Conservation (phyloP, 1,140 invertebrate species). For the Brachionus calyciflorus region DNA sequence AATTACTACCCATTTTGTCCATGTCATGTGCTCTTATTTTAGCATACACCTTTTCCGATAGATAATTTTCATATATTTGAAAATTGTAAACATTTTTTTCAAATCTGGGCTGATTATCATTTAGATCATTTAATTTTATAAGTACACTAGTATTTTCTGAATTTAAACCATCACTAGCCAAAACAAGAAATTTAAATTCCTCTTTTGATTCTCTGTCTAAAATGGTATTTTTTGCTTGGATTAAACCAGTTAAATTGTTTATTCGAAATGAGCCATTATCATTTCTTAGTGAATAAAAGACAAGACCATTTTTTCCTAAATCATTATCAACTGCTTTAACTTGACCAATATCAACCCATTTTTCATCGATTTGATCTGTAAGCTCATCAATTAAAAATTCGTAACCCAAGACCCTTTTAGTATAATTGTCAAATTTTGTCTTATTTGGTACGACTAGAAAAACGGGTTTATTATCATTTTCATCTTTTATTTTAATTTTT, state of each 20-base stretch:
- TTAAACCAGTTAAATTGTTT: neutral
- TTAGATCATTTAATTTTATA: slow-evolving; percentile 25
- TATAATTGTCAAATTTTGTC: neutral
- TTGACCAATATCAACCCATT: slow-evolving; percentile 17
- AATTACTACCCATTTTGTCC: neutral
- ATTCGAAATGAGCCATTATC: neutral
- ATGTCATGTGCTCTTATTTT: neutral
- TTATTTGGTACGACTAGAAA: neutral
- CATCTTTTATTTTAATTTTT: slow-evolving; percentile 12
- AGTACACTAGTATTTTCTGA: neutral
- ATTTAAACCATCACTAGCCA: neutral
- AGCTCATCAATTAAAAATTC: neutral
- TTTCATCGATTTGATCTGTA: neutral
- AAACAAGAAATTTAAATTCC: neutral
- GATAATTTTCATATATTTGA: slow-evolving; percentile 39
- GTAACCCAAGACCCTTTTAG: neutral
- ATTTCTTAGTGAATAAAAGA: neutral
- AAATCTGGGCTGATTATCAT: slow-evolving; percentile 40
- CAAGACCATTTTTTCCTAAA: neutral
- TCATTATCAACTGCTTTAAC: slow-evolving; percentile 13
- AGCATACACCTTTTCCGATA: neutral
- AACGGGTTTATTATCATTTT: slow-evolving; percentile 36
- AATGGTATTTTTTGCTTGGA: neutral
- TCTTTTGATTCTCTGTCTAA: slow-evolving; percentile 35
- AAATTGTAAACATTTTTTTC: slow-evolving; percentile 34